Base-by-base conservation (phyloP, 2,888 invertebrate species). In the Sarcophaga variegata region DNA sequence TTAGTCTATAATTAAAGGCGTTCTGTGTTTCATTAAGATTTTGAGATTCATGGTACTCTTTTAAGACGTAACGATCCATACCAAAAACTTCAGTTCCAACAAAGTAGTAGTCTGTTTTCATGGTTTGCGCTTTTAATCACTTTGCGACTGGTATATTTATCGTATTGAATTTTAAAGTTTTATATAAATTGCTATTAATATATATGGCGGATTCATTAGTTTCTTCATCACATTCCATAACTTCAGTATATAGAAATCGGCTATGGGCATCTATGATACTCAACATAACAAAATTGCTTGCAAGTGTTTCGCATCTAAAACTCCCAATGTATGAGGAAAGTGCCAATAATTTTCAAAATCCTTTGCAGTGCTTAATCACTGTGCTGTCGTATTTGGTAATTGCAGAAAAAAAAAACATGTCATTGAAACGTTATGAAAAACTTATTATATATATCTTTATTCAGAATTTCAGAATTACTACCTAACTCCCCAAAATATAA, bases 341-440 rank as follows among this genome's bases (percentile, higher is more conserved):
- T 70, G 27, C 84, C 84, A 84, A 62, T 75, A 80, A 4, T 2
- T 64, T 75, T 84, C 25, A 59, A 84, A 84, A 59, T 84, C 84
- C 4, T 22, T 63, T 22, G 69, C 70, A 27, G 22, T 14, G 14
- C 25, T 67, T 12, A 8, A 4, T 74, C 80, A 84, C 11, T 84
- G 69, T 8, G 2, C 37, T 59, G 75, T 20, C 2, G 62, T 25
- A 4, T 37, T 69, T 4, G 75, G 80, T 10, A 60, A 22, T 70
- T 79, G n/a, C n/a, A n/a, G 17, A 64, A 69, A 81, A 4, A 67
- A 22, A 12, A 64, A 14, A 60, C 8, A n/a, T n/a, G 27, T 75
- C 20, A 11, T 49, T 49, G 4, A 49, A 14, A 49, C 14, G 14
- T 49, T 14, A 2, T 2, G 14, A 14, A 49, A 49, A n/a, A n/a